These are phyloP conservation scores for Athetis lepigone DNA, from an alignment of 2,888 invertebrate genomes.

Conservation along the genomic window DNA sequence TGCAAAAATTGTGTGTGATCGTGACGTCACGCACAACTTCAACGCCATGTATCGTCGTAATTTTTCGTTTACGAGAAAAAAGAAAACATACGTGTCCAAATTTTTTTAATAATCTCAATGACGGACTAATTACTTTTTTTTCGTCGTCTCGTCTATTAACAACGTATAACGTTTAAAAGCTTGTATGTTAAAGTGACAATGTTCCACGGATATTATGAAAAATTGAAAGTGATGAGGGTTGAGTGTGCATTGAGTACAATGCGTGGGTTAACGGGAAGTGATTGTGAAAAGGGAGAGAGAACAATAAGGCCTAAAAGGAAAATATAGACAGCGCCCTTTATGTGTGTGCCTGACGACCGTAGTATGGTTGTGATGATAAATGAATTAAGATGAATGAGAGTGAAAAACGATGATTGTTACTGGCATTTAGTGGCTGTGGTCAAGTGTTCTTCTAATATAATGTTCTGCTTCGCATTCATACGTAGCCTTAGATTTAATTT, in stretches of 20 bases:
- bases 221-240: constrained; percentile 70
- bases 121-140: too few species aligned
- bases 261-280: constrained; percentile 44
- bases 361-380: not conserved
- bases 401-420: not conserved
- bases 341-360: constrained; percentile 34
- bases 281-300: constrained; percentile 30
- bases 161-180: constrained; percentile 19
- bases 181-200: constrained; percentile 21
- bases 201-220: constrained; percentile 56
- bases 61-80: too few species aligned
- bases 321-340: constrained; percentile 25
- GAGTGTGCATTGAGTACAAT: constrained; percentile 52
- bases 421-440: not conserved
- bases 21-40: too few species aligned
- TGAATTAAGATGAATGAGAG: constrained; percentile 8
- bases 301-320: constrained; percentile 51
- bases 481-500: too few species aligned
- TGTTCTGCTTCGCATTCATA: too few species aligned
- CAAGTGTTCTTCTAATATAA: not conserved
- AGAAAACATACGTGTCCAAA: too few species aligned
- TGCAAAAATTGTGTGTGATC: too few species aligned
- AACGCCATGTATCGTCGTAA: too few species aligned
- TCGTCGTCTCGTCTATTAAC: too few species aligned
- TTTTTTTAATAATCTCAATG: too few species aligned